These are phyloP conservation scores for Rotaria macrura DNA, from an alignment of 2,888 invertebrate species.

Conservation along the genomic window DNA sequence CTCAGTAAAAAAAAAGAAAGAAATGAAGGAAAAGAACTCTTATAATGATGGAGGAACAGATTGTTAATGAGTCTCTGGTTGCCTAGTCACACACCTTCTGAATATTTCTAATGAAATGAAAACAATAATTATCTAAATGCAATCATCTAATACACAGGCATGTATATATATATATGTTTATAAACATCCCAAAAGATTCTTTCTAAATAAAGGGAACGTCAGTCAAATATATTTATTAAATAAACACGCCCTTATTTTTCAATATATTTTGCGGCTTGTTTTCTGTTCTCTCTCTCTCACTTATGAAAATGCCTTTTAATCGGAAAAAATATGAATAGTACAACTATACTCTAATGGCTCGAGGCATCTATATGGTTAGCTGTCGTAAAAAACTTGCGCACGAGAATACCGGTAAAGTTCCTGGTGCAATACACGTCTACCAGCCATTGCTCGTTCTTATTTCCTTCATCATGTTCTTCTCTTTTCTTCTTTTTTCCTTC, in stretches of 20 bases:
- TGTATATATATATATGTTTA: too few species aligned
- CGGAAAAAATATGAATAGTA: neutral
- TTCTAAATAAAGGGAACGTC: neutral
- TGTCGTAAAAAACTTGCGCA: neutral
- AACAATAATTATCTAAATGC: neutral
- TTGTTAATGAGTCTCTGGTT: neutral
- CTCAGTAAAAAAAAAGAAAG: neutral
- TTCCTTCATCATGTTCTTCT: neutral
- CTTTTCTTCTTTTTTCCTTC: neutral
- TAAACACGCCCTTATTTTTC: neutral
- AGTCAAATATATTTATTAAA: neutral
- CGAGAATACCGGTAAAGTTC: neutral
- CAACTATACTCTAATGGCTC: neutral
- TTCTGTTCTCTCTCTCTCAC: neutral
- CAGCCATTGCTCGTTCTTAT: slow-evolving; percentile 1
- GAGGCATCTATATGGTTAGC: neutral
- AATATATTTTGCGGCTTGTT: neutral
- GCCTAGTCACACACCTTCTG: neutral
- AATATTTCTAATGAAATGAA: neutral
- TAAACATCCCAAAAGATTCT: neutral
- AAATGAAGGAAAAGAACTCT: neutral
- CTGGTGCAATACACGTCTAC: neutral
- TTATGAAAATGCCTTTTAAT: neutral
- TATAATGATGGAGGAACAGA: neutral
- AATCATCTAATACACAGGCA: neutral